phyloP scores from a whole-genome alignment of 2,888 invertebrate species.

The Drosophila melanosoma region DNA sequence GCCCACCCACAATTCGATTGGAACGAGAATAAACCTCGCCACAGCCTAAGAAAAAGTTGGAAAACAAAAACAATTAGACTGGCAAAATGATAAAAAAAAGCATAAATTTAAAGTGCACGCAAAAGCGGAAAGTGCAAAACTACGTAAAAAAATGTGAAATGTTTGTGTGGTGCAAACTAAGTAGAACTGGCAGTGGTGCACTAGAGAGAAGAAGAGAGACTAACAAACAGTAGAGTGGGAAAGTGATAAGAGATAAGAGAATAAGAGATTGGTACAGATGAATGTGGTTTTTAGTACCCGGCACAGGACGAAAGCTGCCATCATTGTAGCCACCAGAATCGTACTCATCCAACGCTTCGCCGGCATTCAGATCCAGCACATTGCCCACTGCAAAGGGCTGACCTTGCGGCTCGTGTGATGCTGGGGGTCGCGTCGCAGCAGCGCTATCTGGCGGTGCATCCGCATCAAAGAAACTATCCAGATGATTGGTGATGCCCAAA shows the following conservation, averaged over 20 bases:
- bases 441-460: conserved; percentile 59
- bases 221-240: conserved; percentile 5
- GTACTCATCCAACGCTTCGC: conserved; percentile 80
- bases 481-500: conserved; percentile 83
- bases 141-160: conserved; percentile 20
- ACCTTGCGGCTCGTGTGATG: conserved; percentile 64
- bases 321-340: conserved; percentile 69
- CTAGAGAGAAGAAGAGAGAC: conserved; percentile 4
- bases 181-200: conserved; percentile 56
- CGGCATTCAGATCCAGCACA: conserved; percentile 81
- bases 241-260: conserved; percentile 19
- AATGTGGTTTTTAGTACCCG: conserved; percentile 79
- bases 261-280: conserved; percentile 19
- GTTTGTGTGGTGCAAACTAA: conserved; percentile 47
- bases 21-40: conserved; percentile 94
- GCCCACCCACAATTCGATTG: conserved; percentile 96
- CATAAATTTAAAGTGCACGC: conserved; percentile 10
- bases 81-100: neutral
- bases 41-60: conserved; percentile 89
- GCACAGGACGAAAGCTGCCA: conserved; percentile 83
- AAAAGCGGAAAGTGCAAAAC: conserved; percentile 33
- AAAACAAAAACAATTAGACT: neutral
- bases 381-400: conserved; percentile 83
- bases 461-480: conserved; percentile 84
- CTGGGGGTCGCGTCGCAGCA: conserved; percentile 24